Evolutionary conservation across 64 coral and sea anemone species (phyloP), one percentile per base, ranked within the genome.

Genomic region (Astreopora myriophthalma): DNA sequence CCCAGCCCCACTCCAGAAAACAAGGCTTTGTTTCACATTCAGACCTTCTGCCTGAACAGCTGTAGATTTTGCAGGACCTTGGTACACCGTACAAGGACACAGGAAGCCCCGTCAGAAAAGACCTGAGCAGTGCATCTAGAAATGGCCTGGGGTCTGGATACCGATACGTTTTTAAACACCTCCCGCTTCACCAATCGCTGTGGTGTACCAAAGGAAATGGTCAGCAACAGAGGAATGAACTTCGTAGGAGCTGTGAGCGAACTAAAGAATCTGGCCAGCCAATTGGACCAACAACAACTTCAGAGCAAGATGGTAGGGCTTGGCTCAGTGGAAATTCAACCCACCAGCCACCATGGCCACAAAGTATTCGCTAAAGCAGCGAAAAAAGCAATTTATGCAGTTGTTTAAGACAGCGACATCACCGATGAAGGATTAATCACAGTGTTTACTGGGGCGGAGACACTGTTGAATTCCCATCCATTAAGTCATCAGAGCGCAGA

Each of bases 281-380:
- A 73, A 31, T 73, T 22, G 28, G 71, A 74, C 34, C 9, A 12
- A 19, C 13, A 74, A 6, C 5, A 40, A 74, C 71, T 74, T 39
- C 3, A 39, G 34, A 74, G 34, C 34, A 74, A 74, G 16, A 92
- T 80, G 86, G 23, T 57, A 20, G 46, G 25, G 27, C 48, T 77
- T 65, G 91, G 91, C 65, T 20, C 77, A 20, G 51, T 93, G 82
- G 81, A 79, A 48, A 34, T 93, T 86, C 55, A 86, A 86, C 30
- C 34, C 91, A 62, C 83, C 82, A 46, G 42, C 42, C 11, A 11
- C 42, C 11, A 5, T 11, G 42, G 5, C 42, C 42, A 46, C 42
- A 11, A 46, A 46, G 42, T 46, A 46, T 6, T 46, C 5, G 42
- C 11, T 5, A 46, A 46, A 46, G 42, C 42, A 6, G 42, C 42